Evolutionary conservation across 2,797 vertebrate genomes (phyloP), one percentile per base, ranked within the genome.

Genomic region (Coregonus suidteri): DNA sequence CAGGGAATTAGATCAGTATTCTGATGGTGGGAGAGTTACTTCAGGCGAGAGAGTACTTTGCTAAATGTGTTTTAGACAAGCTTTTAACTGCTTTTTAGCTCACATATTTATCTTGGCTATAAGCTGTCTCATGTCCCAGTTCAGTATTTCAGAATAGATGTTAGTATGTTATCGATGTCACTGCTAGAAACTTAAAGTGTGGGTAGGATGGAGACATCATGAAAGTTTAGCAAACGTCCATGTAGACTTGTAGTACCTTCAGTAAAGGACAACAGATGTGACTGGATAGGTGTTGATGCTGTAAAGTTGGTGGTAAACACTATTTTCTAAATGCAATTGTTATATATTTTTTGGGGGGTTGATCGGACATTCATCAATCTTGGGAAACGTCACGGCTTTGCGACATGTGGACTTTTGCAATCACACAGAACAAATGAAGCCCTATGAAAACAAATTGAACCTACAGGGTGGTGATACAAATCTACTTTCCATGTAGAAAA

Each of bases 61-160:
- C n/a, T 53, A 86, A 90, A 47, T 47, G 9, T 87, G 80, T 83
- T 89, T 90, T 86, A 85, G 54, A 86, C 76, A 84, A 84, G 75
- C 73, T 81, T 79, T 52, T 54, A 82, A 86, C 71, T 77, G 75
- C 67, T 54, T 81, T 70, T 77, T 83, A 80, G 77, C 83, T 77
- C 59, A 73, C 69, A 81, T 71, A 85, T 65, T 7, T 47, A 47
- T 47, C 41, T 47, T 47, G 41, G 41, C 41, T 47, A 11, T 47
- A 2, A 47, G 13, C 3, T 35, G 54, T 59, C 56, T 69, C 74
- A 72, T 75, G 68, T 76, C 41, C 2, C 41, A 47, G 41, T 11
- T 47, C 83, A 77, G 81, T 84, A 85, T 82, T 86, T 74, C 15
- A 30, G 37, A 59, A 59, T 59, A 30, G 6, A 25, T 20, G 67